phyloP scores from a whole-genome alignment of 2,113 vertebrate genomes.

The Budorcas taxicolor region DNA sequence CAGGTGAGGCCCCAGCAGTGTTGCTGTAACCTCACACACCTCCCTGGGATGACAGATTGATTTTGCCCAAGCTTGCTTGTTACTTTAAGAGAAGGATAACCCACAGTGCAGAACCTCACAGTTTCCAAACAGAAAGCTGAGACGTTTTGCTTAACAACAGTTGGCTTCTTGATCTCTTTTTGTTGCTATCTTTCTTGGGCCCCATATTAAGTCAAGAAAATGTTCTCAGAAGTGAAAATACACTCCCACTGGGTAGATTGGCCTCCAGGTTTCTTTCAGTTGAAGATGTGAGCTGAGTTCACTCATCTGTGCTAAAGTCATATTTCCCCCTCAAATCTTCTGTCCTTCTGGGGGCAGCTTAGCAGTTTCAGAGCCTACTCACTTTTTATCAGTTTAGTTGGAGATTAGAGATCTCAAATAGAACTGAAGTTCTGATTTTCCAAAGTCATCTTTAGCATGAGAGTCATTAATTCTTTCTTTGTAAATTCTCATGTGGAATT shows the following conservation, averaged over 20 bases:
- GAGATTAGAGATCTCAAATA: neutral
- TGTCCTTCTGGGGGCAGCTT: fast-evolving
- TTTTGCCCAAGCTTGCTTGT: neutral
- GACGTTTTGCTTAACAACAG: neutral
- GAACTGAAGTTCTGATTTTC: neutral
- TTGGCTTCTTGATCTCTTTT: neutral
- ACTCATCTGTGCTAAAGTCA: neutral
- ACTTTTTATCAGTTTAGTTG: neutral
- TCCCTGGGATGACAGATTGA: neutral
- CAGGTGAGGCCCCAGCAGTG: constrained; percentile 78
- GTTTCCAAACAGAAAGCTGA: neutral
- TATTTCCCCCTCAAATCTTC: neutral
- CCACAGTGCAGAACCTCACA: neutral
- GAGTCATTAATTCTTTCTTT: neutral
- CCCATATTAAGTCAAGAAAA: neutral
- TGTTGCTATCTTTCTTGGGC: neutral
- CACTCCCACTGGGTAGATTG: neutral
- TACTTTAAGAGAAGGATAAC: neutral
- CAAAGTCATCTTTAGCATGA: neutral
- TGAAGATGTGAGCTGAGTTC: neutral
- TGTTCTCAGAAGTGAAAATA: neutral
- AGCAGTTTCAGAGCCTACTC: neutral
- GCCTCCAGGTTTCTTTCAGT: neutral
- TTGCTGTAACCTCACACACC: fast-evolving
- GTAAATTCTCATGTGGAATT: neutral